A percentile compares a stretch with the other conserved stretches of the same genome.
phyloP scores from a whole-genome alignment of 2,797 vertebrate genomes.

The Peromyscus aztecus region DNA sequence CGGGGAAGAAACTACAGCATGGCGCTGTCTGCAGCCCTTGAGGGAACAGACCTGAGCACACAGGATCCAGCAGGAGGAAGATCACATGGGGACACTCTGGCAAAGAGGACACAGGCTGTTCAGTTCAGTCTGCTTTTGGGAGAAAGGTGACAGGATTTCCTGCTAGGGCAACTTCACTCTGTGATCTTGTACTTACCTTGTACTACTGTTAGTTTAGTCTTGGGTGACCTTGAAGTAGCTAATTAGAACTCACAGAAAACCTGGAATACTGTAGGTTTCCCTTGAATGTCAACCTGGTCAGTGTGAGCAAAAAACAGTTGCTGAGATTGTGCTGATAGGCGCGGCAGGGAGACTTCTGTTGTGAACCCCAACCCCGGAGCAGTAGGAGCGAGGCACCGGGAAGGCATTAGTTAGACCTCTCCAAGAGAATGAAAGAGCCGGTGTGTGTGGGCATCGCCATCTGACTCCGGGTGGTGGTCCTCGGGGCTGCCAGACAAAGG shows the following conservation, averaged over 20 bases:
- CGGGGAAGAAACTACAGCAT: slow-evolving; percentile 6
- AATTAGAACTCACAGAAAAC: slow-evolving; percentile 38
- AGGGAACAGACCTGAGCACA: background rate
- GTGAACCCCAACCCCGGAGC: slow-evolving; percentile 72
- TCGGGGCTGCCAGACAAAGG: slow-evolving; percentile 84
- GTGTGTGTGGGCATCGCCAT: slow-evolving; percentile 83
- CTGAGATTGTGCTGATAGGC: slow-evolving; percentile 36
- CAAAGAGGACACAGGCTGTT: slow-evolving; percentile 27
- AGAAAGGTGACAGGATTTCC: background rate
- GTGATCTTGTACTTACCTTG: background rate
- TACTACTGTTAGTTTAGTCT: slow-evolving; percentile 28
- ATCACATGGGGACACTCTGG: background rate
- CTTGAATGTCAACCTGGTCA: slow-evolving; percentile 47
- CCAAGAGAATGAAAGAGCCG: slow-evolving; percentile 82
- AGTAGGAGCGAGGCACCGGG: slow-evolving; percentile 73
- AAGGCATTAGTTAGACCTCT: slow-evolving; percentile 75
- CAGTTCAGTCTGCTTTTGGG: slow-evolving; percentile 28
- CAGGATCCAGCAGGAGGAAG: background rate
- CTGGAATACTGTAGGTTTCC: slow-evolving; percentile 21
- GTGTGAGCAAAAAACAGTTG: background rate
- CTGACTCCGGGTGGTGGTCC: slow-evolving; percentile 82
- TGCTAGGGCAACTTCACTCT: background rate
- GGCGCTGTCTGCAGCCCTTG: background rate
- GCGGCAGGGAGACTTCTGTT: slow-evolving; percentile 67
- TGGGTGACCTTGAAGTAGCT: slow-evolving; percentile 28